phyloP scores from a whole-genome alignment of 2,797 vertebrate species.

The Macrochelys suwanniensis region DNA sequence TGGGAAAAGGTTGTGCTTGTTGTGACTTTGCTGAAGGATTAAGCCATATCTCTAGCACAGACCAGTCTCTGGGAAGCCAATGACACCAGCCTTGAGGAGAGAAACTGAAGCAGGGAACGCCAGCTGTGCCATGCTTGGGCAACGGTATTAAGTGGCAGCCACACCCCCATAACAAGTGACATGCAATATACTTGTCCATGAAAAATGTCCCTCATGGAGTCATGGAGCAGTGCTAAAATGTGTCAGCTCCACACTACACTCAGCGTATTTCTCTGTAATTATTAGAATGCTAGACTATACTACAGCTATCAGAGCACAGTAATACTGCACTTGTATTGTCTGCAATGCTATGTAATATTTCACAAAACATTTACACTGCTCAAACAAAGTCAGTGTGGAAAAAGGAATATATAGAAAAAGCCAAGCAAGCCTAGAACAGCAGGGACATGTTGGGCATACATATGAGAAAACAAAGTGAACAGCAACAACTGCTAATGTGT shows the following conservation, averaged over 20 bases:
- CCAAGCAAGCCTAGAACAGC: not conserved
- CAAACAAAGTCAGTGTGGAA: not conserved
- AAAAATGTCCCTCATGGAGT: not conserved
- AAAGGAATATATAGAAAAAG: not conserved
- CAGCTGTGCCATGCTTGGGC: not conserved
- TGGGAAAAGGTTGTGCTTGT: not conserved
- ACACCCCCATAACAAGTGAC: not conserved
- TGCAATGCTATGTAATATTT: not conserved
- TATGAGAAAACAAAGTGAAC: not conserved
- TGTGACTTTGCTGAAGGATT: not conserved
- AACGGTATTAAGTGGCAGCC: not conserved
- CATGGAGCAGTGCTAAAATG: accelerated
- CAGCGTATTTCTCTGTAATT: not conserved
- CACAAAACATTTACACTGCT: not conserved
- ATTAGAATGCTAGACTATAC: not conserved
- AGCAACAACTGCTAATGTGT: not conserved
- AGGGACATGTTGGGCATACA: not conserved
- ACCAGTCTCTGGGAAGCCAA: not conserved
- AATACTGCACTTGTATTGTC: not conserved
- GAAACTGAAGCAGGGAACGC: not conserved
- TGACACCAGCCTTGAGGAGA: not conserved
- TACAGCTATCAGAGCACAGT: not conserved
- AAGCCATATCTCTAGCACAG: not conserved
- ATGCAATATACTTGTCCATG: not conserved
- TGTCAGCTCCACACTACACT: not conserved